Evolutionary conservation across 2,888 invertebrate species (phyloP).

Genomic region (Molorchus minor): DNA sequence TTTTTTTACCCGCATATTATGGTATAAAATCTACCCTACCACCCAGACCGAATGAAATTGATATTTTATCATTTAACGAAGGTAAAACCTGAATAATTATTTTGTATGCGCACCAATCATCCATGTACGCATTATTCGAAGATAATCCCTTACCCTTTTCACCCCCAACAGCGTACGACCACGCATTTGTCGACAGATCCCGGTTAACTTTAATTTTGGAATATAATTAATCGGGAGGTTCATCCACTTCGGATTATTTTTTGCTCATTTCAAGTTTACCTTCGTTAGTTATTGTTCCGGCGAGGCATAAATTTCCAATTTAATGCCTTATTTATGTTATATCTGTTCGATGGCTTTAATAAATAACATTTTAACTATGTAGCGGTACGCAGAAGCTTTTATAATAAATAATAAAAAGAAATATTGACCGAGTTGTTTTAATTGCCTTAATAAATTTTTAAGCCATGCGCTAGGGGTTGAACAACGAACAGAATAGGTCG

Average conservation of each 20-base stretch:
- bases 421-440: slow-evolving; percentile 8
- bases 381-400: slow-evolving; percentile 10
- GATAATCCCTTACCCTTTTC: neutral
- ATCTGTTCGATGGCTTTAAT: slow-evolving; percentile 27
- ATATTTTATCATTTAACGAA: too few species aligned
- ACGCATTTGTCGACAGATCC: slow-evolving; percentile 8
- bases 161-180: slow-evolving; percentile 11
- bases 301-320: slow-evolving; percentile 31
- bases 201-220: slow-evolving; percentile 27
- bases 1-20: too few species aligned
- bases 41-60: too few species aligned
- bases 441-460: slow-evolving; percentile 17
- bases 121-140: neutral
- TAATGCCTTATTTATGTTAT: slow-evolving; percentile 29
- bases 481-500: too few species aligned
- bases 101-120: neutral
- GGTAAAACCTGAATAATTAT: too few species aligned
- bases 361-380: slow-evolving; percentile 25
- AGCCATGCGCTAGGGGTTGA: too few species aligned
- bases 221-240: slow-evolving; percentile 35
- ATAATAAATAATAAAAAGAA: slow-evolving; percentile 21
- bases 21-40: too few species aligned
- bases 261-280: slow-evolving; percentile 30
- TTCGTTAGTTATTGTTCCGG: slow-evolving; percentile 30
- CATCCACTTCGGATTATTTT: slow-evolving; percentile 31